Percentiles rank a stretch among this genome's conserved stretches.
Conservation (phyloP, 2,113 vertebrate genomes). For the Fulmarus glacialis region DNA sequence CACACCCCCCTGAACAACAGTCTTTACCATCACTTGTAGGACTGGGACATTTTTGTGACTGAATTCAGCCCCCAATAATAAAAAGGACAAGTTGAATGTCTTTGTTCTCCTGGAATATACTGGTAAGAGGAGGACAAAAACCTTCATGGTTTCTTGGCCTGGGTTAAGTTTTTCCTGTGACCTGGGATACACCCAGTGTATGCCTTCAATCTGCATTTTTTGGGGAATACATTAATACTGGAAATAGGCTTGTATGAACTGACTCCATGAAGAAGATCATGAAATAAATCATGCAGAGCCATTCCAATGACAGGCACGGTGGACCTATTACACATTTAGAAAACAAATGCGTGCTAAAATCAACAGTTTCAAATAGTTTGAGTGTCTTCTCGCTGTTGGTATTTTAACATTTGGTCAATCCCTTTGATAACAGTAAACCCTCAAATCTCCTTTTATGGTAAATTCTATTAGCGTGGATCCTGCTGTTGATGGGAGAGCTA, state of each 20-base stretch:
- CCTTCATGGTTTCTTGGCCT: not conserved
- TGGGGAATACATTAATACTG: not conserved
- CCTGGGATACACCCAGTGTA: not conserved
- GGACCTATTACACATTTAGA: not conserved
- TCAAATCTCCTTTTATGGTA: conserved; percentile 23
- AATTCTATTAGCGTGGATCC: not conserved
- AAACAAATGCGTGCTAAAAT: not conserved
- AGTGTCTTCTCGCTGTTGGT: not conserved
- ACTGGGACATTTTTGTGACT: not conserved
- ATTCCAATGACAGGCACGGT: not conserved
- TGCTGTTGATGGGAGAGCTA: not conserved
- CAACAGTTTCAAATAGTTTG: not conserved
- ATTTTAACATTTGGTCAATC: not conserved
- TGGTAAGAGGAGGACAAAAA: not conserved
- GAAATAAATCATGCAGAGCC: not conserved
- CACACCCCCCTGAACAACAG: not conserved
- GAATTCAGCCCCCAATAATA: not conserved
- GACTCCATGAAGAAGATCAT: not conserved
- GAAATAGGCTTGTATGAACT: not conserved
- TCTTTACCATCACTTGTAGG: not conserved
- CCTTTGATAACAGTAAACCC: not conserved
- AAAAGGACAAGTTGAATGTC: not conserved
- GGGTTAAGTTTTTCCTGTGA: not conserved
- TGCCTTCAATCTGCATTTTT: not conserved
- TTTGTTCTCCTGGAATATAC: not conserved